phyloP scores from a whole-genome alignment of 2,888 invertebrate genomes.

The Pristionchus exspectatus region DNA sequence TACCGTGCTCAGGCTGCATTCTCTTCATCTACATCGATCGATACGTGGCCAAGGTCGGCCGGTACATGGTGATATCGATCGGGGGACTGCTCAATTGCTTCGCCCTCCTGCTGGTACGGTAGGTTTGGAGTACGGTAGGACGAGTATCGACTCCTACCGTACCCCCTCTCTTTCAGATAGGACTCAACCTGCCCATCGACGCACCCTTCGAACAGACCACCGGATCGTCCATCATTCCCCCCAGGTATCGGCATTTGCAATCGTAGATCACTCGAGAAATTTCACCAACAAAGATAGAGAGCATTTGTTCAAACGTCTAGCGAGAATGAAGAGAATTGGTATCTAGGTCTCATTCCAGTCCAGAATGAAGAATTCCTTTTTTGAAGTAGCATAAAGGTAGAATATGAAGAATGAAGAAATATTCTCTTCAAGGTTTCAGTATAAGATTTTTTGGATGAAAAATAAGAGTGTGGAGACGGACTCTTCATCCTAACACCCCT shows the following conservation, averaged over 20 bases:
- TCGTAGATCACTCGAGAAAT: too few species aligned
- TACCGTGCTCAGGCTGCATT: constrained; percentile 44
- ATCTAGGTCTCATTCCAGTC: background rate
- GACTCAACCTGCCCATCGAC: constrained; percentile 20
- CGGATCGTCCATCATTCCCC: constrained; percentile 41
- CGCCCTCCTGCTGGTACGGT: constrained; percentile 48
- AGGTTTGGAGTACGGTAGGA: background rate
- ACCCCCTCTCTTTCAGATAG: constrained; percentile 28
- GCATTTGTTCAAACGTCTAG: too few species aligned
- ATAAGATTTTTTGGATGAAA: too few species aligned
- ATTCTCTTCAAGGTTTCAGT: background rate
- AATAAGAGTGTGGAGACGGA: too few species aligned
- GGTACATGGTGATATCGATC: background rate
- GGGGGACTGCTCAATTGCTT: constrained; percentile 35
- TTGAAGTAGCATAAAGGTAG: background rate
- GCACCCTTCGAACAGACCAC: constrained; percentile 33
- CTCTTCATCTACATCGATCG: constrained; percentile 45
- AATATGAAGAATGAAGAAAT: background rate
- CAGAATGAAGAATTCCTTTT: background rate
- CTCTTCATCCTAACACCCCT: too few species aligned
- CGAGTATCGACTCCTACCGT: background rate
- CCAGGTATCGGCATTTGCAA: constrained; percentile 24
- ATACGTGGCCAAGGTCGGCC: constrained; percentile 8
- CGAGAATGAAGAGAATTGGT: too few species aligned
- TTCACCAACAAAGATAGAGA: too few species aligned